Evolutionary conservation across 37 sponge, comb jelly and placozoan species (phyloP), one percentile per base, ranked within the genome.

Genomic region (Theonella swinhoei): DNA sequence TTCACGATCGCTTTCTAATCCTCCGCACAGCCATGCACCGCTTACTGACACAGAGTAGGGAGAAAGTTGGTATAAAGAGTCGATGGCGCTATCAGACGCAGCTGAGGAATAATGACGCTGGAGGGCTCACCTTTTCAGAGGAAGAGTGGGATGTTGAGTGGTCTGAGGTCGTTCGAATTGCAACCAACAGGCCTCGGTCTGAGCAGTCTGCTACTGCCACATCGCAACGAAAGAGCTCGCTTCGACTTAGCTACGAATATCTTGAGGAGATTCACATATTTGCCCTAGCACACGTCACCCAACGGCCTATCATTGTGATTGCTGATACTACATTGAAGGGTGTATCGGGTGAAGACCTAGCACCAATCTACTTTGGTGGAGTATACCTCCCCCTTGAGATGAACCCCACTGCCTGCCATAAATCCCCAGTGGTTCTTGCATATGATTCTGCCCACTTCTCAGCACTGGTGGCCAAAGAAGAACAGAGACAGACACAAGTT

Each of bases 131-230:
- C 3, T 93, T 94, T 69, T 87, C 87, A 3, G 88, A 86, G 5
- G 86, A 85, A n/a, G 96, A 98, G 76, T 98, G 98, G 98, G 91
- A 88, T 0, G 80, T 85, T 41, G 98, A 98, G 81, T 98, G 98
- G 98, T 58, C 39, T 1, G 96, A 92, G 39, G 79, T 98, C 39
- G 32, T 93, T 0, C 79, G 85, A 3, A 91, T 95, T 33, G 89
- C 96, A 24, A 87, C 90, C 28, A 87, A 89, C 68, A 83, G 85
- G 67, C 75, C 86, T 39, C 74, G 91, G 19, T n/a, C n/a, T n/a
- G 74, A 40, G 39, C 84, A 68, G 29, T 76, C 78, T 20, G 54
- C 67, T 0, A 86, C 83, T 20, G 76, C 26, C 24, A 63, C 66
- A 7, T 77, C 70, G 22, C 35, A 71, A 1, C 71, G 94, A 0